A percentile compares a stretch with the other conserved stretches of the same genome.
These are phyloP conservation scores for Ctenodactylus gundi DNA, from an alignment of 2,113 vertebrate genomes.

Conservation along the genomic window DNA sequence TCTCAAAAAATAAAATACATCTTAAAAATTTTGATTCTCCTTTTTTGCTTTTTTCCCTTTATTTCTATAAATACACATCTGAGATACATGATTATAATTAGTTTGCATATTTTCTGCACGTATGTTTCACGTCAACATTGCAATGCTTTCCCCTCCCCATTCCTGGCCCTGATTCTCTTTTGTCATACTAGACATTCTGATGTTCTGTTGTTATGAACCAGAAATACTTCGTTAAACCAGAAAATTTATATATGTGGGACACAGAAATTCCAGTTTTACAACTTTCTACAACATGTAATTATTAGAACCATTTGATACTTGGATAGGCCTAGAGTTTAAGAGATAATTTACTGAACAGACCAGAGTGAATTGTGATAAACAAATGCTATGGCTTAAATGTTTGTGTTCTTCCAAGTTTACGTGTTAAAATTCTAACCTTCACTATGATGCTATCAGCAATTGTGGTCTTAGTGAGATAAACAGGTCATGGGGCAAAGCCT, in stretches of 20 bases:
- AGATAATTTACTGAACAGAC: neutral
- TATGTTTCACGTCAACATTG: too few species aligned
- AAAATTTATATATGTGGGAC: neutral
- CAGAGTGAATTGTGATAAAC: neutral
- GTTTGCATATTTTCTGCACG: too few species aligned
- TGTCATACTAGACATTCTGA: too few species aligned
- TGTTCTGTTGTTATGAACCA: neutral
- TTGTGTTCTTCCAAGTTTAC: neutral
- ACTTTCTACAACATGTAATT: too few species aligned
- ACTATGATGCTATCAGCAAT: neutral
- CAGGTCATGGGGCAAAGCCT: neutral
- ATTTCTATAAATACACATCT: too few species aligned
- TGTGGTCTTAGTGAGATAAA: neutral
- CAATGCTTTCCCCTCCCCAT: too few species aligned
- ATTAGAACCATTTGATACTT: neutral
- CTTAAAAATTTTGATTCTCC: too few species aligned
- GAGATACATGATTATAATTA: too few species aligned
- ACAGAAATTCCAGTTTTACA: neutral
- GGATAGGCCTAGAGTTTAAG: neutral
- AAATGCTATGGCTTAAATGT: neutral
- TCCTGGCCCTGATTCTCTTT: too few species aligned
- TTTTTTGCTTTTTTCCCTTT: too few species aligned
- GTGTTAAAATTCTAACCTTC: neutral
- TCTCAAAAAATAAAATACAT: too few species aligned
- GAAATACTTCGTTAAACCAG: neutral